A percentile compares a stretch with the other conserved stretches of the same genome.
phyloP scores from a whole-genome alignment of 2,888 invertebrate species.

The Spilarctia lutea region DNA sequence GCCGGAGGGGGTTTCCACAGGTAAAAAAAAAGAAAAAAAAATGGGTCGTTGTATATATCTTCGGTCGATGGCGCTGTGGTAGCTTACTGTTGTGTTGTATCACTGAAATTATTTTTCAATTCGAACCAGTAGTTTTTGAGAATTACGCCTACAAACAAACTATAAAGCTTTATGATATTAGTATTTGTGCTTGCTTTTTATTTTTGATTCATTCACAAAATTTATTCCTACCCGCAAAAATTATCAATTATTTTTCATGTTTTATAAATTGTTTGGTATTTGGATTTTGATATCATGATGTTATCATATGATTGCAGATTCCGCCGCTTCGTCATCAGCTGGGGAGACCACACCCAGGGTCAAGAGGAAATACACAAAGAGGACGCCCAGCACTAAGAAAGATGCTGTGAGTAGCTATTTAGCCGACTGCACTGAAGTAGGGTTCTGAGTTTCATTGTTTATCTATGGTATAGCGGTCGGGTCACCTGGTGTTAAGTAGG shows the following conservation, averaged over 20 bases:
- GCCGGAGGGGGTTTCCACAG: too few species aligned
- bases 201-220: background rate
- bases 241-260: background rate
- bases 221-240: background rate
- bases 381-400: slow-evolving; percentile 72
- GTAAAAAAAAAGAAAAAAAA: too few species aligned
- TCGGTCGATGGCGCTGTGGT: too few species aligned
- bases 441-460: background rate
- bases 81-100: too few species aligned
- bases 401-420: slow-evolving; percentile 66
- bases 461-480: background rate
- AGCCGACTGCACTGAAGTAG: background rate
- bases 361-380: slow-evolving; percentile 80
- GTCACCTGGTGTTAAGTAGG: too few species aligned
- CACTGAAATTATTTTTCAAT: too few species aligned
- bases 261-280: background rate
- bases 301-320: slow-evolving; percentile 61
- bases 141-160: too few species aligned
- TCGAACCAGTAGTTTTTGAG: too few species aligned
- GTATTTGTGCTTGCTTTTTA: background rate
- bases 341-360: slow-evolving; percentile 75
- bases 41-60: too few species aligned
- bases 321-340: slow-evolving; percentile 76
- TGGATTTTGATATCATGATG: background rate
- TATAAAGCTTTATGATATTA: too few species aligned